phyloP scores from a whole-genome alignment of 2,797 vertebrate genomes.

The Lepilemur septentrionalis region DNA sequence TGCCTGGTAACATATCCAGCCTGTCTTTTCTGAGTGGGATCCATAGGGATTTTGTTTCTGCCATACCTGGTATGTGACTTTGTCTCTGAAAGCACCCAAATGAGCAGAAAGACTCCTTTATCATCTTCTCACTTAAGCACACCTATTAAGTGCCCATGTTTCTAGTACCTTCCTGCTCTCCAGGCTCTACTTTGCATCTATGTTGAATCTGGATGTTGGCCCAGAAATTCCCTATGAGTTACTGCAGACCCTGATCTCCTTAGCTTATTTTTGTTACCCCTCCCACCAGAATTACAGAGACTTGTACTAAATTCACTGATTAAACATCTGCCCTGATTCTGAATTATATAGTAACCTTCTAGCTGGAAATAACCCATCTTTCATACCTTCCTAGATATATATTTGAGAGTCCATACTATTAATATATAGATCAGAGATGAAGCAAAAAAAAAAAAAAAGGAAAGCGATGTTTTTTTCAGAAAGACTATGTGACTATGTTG shows the following conservation, averaged over 20 bases:
- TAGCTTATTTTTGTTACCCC: background rate
- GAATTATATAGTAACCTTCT: background rate
- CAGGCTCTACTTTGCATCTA: background rate
- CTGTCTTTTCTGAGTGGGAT: background rate
- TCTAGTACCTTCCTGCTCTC: background rate
- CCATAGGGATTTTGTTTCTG: background rate
- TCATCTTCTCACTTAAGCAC: background rate
- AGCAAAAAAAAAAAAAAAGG: background rate
- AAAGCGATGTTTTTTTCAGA: background rate
- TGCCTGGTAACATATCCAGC: background rate
- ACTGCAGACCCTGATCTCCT: background rate
- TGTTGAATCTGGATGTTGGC: background rate
- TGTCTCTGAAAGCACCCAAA: background rate
- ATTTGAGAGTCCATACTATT: background rate
- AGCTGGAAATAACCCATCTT: background rate
- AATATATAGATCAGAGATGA: background rate
- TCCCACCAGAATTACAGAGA: background rate
- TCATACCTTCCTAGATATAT: background rate
- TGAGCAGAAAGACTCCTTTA: background rate
- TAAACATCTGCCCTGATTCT: background rate
- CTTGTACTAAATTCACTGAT: background rate
- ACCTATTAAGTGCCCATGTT: background rate
- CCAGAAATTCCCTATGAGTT: background rate
- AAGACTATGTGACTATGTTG: background rate
- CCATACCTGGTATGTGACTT: background rate